These are phyloP conservation scores for Polydrusus tereticollis DNA, from an alignment of 2,888 invertebrate species.

Conservation along the genomic window DNA sequence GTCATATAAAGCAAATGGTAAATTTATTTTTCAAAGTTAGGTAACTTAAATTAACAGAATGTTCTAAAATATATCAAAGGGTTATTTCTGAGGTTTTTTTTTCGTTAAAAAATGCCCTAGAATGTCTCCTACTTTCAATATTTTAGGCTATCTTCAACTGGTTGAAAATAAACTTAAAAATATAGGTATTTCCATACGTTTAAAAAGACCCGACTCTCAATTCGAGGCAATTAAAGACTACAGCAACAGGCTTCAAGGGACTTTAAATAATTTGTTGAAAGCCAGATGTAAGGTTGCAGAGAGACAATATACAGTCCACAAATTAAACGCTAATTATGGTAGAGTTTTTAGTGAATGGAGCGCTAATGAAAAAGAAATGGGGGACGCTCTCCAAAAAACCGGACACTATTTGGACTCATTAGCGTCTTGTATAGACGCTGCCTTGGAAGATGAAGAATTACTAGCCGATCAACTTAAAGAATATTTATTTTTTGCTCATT, in stretches of 20 bases:
- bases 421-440: constrained; percentile 60
- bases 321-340: constrained; percentile 85
- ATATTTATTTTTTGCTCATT: constrained; percentile 82
- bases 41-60: not conserved
- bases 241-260: constrained; percentile 77
- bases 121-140: not conserved
- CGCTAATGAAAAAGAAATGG: constrained; percentile 85
- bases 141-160: constrained; percentile 77
- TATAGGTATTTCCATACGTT: constrained; percentile 79
- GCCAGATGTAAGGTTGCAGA: constrained; percentile 79
- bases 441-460: constrained; percentile 86
- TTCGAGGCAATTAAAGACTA: constrained; percentile 84
- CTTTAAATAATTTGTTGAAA: constrained; percentile 73
- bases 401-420: constrained; percentile 73
- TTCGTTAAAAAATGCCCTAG: too few relatives aligned
- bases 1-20: constrained; percentile 80
- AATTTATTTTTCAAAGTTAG: not conserved
- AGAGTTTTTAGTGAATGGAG: constrained; percentile 89
- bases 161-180: constrained; percentile 86
- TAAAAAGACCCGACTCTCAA: constrained; percentile 79
- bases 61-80: not conserved
- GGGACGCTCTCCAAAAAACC: constrained; percentile 79
- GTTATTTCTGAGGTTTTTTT: too few relatives aligned
- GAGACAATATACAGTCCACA: constrained; percentile 82
- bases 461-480: constrained; percentile 88